Conservation (phyloP, 2,113 vertebrate genomes). For the Pleuronectes platessa region DNA sequence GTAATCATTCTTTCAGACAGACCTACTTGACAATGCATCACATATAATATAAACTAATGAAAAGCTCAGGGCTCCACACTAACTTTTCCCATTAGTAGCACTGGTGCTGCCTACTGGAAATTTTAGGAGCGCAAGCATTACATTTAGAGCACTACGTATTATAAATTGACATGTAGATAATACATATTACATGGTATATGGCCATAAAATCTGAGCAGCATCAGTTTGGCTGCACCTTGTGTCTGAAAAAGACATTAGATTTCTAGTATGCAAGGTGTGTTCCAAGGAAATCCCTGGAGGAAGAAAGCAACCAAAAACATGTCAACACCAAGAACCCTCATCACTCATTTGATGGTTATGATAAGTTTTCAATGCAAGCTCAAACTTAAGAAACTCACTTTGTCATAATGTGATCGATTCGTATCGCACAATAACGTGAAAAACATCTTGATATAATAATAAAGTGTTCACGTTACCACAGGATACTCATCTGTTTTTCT, state of each 20-base stretch:
- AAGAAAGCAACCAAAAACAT: not conserved
- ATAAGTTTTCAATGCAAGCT: not conserved
- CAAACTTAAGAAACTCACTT: not conserved
- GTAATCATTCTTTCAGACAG: constrained; percentile 21
- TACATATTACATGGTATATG: too few relatives aligned
- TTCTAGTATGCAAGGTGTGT: not conserved
- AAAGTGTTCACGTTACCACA: not conserved
- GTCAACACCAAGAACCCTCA: not conserved
- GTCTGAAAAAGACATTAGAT: not conserved
- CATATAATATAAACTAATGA: constrained; percentile 8
- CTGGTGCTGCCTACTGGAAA: not conserved
- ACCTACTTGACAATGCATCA: constrained; percentile 6
- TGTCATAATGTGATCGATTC: not conserved
- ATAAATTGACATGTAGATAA: too few relatives aligned
- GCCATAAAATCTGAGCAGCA: not conserved
- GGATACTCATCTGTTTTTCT: not conserved
- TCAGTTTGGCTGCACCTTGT: not conserved
- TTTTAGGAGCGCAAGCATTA: not conserved
- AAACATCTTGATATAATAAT: too few relatives aligned
- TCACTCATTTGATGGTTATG: not conserved
- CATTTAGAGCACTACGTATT: too few relatives aligned
- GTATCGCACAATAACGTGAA: too few relatives aligned
- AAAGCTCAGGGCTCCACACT: not conserved
- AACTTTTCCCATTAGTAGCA: not conserved
- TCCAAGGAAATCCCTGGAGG: not conserved